Base-by-base conservation (phyloP, 2,797 vertebrate species). In the Astyanax mexicanus region DNA sequence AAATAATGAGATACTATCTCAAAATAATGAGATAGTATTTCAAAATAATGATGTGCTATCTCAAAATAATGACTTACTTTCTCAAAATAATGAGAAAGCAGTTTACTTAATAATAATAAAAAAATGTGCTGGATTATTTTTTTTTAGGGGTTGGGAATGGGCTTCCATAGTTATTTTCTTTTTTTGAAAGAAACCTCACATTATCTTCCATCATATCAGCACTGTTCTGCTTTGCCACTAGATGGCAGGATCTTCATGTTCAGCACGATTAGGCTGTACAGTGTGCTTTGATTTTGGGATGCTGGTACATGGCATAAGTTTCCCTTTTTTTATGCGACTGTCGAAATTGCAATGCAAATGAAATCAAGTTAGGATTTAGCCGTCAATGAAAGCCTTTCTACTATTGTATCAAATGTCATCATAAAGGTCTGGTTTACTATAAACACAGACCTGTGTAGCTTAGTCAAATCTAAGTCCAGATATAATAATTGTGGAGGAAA, bases 341-440 rank as follows among this genome's bases (percentile, higher is more conserved):
- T 57, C 68, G 72, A 68, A 74, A 68, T 25, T 49, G 68, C 49
- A 58, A 71, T 77, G 78, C 69, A 76, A 68, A 79, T 77, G 38
- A 73, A 69, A 78, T 66, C 52, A 80, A 68, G 55, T 38, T 75
- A 74, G 71, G 72, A 80, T 78, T 69, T 75, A 81, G 69, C 77
- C 37, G 77, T 83, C 74, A 45, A 74, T n/a, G 4, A 45, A 74
- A 37, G 52, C 21, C 74, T 55, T n/a, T 55, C 52, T 51, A 70
- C 57, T 54, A 51, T 65, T 78, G 74, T 68, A 54, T 72, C 47
- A 72, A 57, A 83, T 72, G 47, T 70, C 66, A 40, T 60, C 61
- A 77, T 79, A 74, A 70, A 57, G 52, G 8, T 69, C 38, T 51
- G 64, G 40, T 65, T 68, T 77, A 55, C 54, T 74, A 65, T 61